Conservation (phyloP, 1,140 invertebrate species). For the Caenorhabditis latens region DNA sequence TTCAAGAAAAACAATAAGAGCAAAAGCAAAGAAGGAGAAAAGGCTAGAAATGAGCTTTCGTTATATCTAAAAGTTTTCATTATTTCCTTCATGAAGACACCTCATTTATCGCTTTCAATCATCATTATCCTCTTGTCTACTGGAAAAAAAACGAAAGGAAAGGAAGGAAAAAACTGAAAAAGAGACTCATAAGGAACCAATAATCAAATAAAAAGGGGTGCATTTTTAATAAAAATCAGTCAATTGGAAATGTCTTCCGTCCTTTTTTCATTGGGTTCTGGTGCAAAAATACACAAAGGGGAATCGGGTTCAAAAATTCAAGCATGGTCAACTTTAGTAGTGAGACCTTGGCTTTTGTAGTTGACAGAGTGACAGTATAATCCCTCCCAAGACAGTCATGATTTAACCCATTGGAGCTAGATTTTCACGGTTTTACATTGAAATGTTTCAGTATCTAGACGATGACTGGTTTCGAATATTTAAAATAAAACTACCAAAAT, state of each 20-base stretch:
- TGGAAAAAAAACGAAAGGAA: neutral
- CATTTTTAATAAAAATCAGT: neutral
- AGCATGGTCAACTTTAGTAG: no score
- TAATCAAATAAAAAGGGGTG: neutral
- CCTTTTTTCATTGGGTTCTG: no score
- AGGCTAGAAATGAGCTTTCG: neutral
- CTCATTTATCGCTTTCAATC: neutral
- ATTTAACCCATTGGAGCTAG: no score
- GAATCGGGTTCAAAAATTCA: no score
- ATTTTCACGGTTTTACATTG: no score
- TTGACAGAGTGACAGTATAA: no score
- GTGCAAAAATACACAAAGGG: neutral
- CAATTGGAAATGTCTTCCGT: slow-evolving; percentile 8
- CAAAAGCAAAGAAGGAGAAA: neutral
- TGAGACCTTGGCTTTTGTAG: no score
- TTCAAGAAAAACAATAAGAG: neutral
- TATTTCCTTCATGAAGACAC: neutral
- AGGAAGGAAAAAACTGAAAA: neutral
- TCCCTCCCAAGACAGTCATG: no score
- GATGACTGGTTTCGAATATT: no score
- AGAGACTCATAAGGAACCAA: slow-evolving; percentile 11
- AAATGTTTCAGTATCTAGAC: no score
- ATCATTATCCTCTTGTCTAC: slow-evolving; percentile 16
- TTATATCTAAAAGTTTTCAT: slow-evolving; percentile 7
- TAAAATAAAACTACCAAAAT: no score